phyloP scores from a whole-genome alignment of 2,797 vertebrate genomes.

The Tiaroga cobitis region DNA sequence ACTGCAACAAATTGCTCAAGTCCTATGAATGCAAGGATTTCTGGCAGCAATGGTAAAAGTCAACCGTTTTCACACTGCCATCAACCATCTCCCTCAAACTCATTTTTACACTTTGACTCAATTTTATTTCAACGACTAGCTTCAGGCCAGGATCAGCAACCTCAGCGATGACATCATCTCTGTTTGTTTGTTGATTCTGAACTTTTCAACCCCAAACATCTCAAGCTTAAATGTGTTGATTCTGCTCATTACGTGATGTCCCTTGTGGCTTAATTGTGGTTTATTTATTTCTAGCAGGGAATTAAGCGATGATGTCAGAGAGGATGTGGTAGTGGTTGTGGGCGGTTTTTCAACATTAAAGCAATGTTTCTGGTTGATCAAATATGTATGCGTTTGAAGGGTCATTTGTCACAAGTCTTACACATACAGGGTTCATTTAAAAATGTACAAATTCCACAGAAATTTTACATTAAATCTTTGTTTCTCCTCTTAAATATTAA shows the following conservation, averaged over 20 bases:
- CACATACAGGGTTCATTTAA: neutral
- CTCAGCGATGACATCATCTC: conserved; percentile 22
- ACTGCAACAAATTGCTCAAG: conserved; percentile 29
- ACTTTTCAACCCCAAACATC: conserved; percentile 33
- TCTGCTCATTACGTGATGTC: conserved; percentile 12
- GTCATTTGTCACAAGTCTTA: conserved; percentile 18
- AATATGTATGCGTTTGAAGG: conserved; percentile 8
- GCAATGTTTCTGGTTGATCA: conserved; percentile 27
- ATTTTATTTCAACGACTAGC: conserved; percentile 8
- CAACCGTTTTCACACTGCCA: conserved; percentile 34
- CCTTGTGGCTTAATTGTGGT: conserved; percentile 15
- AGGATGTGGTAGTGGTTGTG: neutral
- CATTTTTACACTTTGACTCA: conserved; percentile 35
- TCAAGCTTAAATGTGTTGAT: conserved; percentile 34
- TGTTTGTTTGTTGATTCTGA: conserved; percentile 36
- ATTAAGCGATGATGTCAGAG: conserved; percentile 6
- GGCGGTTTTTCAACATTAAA: conserved; percentile 23
- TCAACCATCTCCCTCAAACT: conserved; percentile 12
- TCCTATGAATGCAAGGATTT: conserved; percentile 18
- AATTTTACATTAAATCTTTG: neutral
- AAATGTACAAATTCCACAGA: neutral
- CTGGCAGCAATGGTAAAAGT: conserved; percentile 28
- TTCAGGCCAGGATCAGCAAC: conserved; percentile 22
- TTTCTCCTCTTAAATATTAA: neutral
- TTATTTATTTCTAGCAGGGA: neutral